Evolutionary conservation across 2,888 invertebrate species (phyloP), one percentile per base, ranked within the genome.

Genomic region (Conus canariensis): DNA sequence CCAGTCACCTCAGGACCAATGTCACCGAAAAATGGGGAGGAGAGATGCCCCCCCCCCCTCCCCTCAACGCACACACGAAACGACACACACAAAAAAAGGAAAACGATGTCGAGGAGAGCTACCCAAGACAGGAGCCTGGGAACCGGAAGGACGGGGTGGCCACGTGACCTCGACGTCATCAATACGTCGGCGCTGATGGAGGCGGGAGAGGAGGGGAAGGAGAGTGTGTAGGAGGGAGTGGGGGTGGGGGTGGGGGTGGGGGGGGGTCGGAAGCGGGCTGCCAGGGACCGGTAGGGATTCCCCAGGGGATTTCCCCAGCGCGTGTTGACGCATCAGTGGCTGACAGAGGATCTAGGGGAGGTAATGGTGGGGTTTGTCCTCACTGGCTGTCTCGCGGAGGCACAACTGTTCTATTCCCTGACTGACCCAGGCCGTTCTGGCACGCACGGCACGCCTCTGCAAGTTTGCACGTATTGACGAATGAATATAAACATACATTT

Each of bases 111-210:
- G 45, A 45, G 45, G 45, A 45, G 45, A 45, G 45, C 45, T 45
- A 45, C 45, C 45, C 45, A 45, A 45, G 45, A 45, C 45, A 45
- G 45, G 45, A 45, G 45, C 45, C 45, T 45, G 4, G 45, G 82
- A 58, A 25, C 60, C 80, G 82, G 80, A 60, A 64, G 88, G 25
- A 30, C 88, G 60, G 3, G 14, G n/a, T 59, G 82, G 82, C 82
- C 82, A 59, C 80, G 14, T 80, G 80, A 77, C 80, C 88, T 30
- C 88, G 64, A 82, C 88, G 88, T 88, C 88, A 88, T 80, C 82
- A 64, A 88, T 88, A 80, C 82, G 88, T 82, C 82, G 45, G 88
- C 88, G 64, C 45, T 14, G 45, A 82, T 45, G 88, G 60, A 16
- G 45, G 59, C 7, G 88, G n/a, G n/a, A n/a, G 74, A n/a, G 22